Percentiles rank a stretch among this genome's conserved stretches.
Conservation (phyloP, 1,140 invertebrate species). For the Parapsyche elsis region DNA sequence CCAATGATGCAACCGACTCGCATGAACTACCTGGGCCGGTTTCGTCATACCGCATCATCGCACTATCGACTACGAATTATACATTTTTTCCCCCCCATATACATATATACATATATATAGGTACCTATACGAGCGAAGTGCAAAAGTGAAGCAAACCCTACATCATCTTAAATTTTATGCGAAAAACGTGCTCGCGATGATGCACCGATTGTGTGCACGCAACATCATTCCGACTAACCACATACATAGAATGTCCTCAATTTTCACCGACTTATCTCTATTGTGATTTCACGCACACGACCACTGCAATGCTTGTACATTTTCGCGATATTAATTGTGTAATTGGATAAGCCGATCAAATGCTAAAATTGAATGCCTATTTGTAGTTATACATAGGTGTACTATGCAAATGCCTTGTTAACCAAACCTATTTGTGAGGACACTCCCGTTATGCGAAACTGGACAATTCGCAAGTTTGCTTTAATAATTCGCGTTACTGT, state of each 20-base stretch:
- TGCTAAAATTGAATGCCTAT: too few species aligned
- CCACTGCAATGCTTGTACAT: neutral
- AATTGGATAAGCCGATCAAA: too few species aligned
- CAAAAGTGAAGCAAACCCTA: neutral
- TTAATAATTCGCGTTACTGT: slow-evolving; percentile 15
- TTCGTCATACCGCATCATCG: slow-evolving; percentile 19
- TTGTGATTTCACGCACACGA: neutral
- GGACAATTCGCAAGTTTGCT: slow-evolving; percentile 10
- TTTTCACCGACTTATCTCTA: too few species aligned
- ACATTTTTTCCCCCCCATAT: too few species aligned
- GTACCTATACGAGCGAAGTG: too few species aligned
- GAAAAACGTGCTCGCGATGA: slow-evolving; percentile 1
- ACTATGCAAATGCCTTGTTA: neutral
- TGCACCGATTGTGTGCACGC: neutral
- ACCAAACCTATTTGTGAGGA: slow-evolving; percentile 4
- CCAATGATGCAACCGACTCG: slow-evolving; percentile 23
- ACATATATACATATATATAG: too few species aligned
- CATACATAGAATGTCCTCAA: neutral
- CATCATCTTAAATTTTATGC: neutral
- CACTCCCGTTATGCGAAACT: slow-evolving; percentile 28
- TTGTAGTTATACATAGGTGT: too few species aligned
- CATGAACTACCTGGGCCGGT: neutral
- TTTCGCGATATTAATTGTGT: too few species aligned
- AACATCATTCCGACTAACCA: too few species aligned
- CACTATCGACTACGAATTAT: too few species aligned